A percentile compares a stretch with the other conserved stretches of the same genome.
Evolutionary conservation across 1,140 invertebrate species (phyloP).

Genomic region (Polypedilum vanderplanki): DNA sequence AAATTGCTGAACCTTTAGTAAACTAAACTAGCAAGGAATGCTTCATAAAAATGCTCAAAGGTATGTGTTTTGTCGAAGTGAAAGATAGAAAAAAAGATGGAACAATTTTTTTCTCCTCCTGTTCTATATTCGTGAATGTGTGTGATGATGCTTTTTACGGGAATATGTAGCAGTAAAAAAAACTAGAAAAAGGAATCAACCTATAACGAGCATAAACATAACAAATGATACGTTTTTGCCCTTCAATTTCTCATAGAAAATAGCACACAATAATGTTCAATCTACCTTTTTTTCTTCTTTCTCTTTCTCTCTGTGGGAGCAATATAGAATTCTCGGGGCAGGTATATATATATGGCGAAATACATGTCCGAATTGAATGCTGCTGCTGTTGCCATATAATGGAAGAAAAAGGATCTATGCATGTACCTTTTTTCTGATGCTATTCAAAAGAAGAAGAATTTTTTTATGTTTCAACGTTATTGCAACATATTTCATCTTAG

Average conservation of each 20-base stretch:
- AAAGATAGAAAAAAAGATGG: no score
- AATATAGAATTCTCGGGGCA: neutral
- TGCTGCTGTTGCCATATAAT: neutral
- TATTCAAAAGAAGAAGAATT: neutral
- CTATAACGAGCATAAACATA: constrained; percentile 28
- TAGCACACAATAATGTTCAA: constrained; percentile 7
- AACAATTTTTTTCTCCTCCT: neutral
- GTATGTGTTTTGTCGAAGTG: no score
- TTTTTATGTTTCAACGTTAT: constrained; percentile 12
- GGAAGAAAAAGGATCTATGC: constrained; percentile 1
- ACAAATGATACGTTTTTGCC: constrained; percentile 22
- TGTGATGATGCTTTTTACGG: neutral
- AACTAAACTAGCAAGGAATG: neutral
- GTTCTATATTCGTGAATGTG: neutral
- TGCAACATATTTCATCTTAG: constrained; percentile 6
- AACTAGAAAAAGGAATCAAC: neutral
- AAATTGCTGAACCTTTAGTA: neutral
- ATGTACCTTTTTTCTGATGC: neutral
- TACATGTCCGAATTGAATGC: constrained; percentile 16
- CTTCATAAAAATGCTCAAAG: neutral
- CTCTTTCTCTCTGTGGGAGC: neutral
- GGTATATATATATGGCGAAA: neutral
- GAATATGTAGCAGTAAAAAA: neutral
- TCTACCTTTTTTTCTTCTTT: neutral
- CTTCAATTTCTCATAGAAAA: constrained; percentile 19